phyloP scores from a whole-genome alignment of 2,888 invertebrate genomes.

The Nowickia ferox region DNA sequence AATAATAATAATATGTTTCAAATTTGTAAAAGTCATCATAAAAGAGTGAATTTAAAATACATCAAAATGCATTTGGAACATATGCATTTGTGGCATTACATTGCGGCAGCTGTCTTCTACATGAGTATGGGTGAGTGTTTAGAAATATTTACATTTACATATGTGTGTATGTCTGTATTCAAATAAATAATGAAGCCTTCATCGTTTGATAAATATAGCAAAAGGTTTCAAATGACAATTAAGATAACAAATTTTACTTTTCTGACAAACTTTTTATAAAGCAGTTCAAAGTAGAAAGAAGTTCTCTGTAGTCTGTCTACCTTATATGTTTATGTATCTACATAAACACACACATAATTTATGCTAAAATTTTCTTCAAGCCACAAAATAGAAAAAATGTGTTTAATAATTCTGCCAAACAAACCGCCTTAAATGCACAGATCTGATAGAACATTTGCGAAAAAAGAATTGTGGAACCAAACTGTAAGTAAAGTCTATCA shows the following conservation, averaged over 20 bases:
- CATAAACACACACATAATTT: too few species aligned
- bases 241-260: neutral
- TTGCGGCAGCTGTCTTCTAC: slow-evolving; percentile 77
- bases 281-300: neutral
- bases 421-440: too few species aligned
- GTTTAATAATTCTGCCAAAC: too few species aligned
- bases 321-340: too few species aligned
- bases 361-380: too few species aligned
- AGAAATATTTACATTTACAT: neutral
- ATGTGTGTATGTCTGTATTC: neutral
- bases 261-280: neutral
- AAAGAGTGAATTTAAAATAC: slow-evolving; percentile 49
- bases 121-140: slow-evolving; percentile 77
- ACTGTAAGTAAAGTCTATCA: too few species aligned
- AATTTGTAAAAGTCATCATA: slow-evolving; percentile 54
- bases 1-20: slow-evolving; percentile 38
- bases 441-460: too few species aligned
- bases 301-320: too few species aligned
- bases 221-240: neutral
- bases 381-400: too few species aligned
- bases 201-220: neutral
- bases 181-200: neutral
- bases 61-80: slow-evolving; percentile 71
- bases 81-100: slow-evolving; percentile 75
- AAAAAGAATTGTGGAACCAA: too few species aligned